Evolutionary conservation across 2,113 vertebrate genomes (phyloP), one percentile per base, ranked within the genome.

Genomic region (Erythrolamprus reginae): DNA sequence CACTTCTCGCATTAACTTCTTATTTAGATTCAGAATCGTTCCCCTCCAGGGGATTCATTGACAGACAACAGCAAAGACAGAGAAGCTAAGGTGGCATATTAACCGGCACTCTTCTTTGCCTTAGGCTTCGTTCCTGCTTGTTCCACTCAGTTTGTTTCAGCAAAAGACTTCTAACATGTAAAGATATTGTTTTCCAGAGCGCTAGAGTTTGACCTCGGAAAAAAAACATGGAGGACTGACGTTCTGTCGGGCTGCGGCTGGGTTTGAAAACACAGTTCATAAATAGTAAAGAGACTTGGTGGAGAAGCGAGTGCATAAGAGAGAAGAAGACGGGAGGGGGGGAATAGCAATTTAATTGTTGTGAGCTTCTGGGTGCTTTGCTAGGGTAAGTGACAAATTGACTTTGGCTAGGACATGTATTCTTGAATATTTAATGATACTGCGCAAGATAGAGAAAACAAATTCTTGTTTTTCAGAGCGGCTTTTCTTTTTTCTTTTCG

Each of bases 111-210:
- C 13, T 82, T 89, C 94, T 9, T 56, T 82, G 70, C 90, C 91
- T 24, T 84, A 92, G 58, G 48, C 83, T 82, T 92, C 47, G 88
- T 91, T 94, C 88, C 15, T 92, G n/a, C 61, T 91, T 95, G 47
- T 91, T 92, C 93, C 82, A 92, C 77, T 93, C 58, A 38, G 7
- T 89, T 91, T 26, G 90, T 92, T 93, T 90, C 4, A 95, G 88
- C 21, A 13, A 82, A 88, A 65, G 28, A 93, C 52, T 45, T 85
- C 90, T 48, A 94, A 94, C 90, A 52, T 51, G 92, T 93, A n/a
- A 92, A 90, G 61, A 45, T 0, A 10, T 89, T 92, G 0, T 89
- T 94, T 91, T 85, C 2, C 51, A 58, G 56, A 82, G 56, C 0
- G 33, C 89, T 21, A 28, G 0, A 85, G 92, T 95, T 87, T 91